Evolutionary conservation across 2,113 vertebrate genomes (phyloP).

Genomic region (Anolis sagrei): DNA sequence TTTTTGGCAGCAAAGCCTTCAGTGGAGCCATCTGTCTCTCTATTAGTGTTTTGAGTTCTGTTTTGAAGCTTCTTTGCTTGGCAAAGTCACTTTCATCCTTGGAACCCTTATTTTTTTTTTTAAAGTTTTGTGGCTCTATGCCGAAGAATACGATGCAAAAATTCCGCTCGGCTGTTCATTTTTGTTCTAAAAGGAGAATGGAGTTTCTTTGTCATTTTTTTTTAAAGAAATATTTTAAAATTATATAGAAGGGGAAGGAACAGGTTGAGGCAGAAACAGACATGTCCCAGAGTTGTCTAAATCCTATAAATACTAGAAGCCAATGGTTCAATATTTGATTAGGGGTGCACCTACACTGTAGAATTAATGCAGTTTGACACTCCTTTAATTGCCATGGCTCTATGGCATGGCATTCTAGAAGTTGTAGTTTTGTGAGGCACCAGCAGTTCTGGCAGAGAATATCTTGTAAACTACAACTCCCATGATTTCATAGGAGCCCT

Average conservation of each 20-base stretch:
- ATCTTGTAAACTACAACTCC: too few species aligned
- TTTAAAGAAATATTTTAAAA: background rate
- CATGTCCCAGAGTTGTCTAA: constrained; percentile 28
- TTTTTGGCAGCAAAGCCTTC: constrained; percentile 92
- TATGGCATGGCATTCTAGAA: too few species aligned
- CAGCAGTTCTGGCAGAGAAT: too few species aligned
- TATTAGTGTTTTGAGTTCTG: constrained; percentile 91
- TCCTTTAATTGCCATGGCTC: too few species aligned
- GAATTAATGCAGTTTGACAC: too few species aligned
- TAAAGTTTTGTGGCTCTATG: constrained; percentile 86
- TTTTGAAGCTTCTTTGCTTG: constrained; percentile 89
- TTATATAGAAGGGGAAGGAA: background rate
- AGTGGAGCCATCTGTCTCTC: constrained; percentile 99
- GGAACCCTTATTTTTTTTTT: constrained; percentile 88
- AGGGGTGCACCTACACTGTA: too few species aligned
- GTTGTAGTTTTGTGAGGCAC: too few species aligned
- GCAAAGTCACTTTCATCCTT: constrained; percentile 96
- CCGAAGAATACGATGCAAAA: constrained; percentile 87
- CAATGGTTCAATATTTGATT: too few species aligned
- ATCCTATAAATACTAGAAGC: background rate
- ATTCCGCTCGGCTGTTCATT: constrained; percentile 90
- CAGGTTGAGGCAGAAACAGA: constrained; percentile 53
- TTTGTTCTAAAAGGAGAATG: constrained; percentile 77
- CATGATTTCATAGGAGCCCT: too few species aligned
- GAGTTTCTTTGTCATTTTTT: constrained; percentile 80